Evolutionary conservation across 2,113 vertebrate genomes (phyloP), one percentile per base, ranked within the genome.

Genomic region (Sander lucioperca): DNA sequence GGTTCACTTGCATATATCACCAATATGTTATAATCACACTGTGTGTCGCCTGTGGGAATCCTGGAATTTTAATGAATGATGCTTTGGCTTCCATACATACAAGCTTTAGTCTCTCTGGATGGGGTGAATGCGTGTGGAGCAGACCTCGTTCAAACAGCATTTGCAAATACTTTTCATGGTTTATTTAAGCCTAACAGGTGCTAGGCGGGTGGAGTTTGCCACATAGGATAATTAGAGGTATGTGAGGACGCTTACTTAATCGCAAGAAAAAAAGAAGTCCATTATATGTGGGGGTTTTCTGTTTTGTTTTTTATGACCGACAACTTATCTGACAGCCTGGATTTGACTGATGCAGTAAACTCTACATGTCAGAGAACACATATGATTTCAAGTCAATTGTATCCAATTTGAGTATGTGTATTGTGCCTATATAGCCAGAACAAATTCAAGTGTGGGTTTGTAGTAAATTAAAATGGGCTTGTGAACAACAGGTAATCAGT

Each of bases 21-120:
- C 86, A 80, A 87, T 80, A 88, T 66, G 80, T 79, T 89, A 70
- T 87, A 89, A 93, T 91, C 89, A 88, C 68, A 77, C 81, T 66
- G 83, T 82, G 43, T 87, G 64, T 87, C 36, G 78, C 74, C 67
- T 86, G 74, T 79, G 87, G 87, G 78, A 85, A 79, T 69, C 71
- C 76, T 87, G 87, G 88, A 87, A 90, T 94, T 87, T 91, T 90
- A 90, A 92, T 86, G 86, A 92, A 86, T 80, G 86, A 88, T 63
- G 77, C 73, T 66, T 82, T 33, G 72, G 77, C 75, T 76, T 75
- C 51, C 57, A 65, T 48, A 27, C 36, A 47, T 69, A 78, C 5
- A 9, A 83, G 59, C 61, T 77, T 48, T 8, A 30, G 71, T 84
- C 43, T 80, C 39, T 80, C 21, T 53, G 47, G 12, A 58, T 67